Percentiles rank a stretch among this genome's conserved stretches.
These are phyloP conservation scores for Eleginops maclovinus DNA, from an alignment of 2,113 vertebrate genomes.

Conservation along the genomic window DNA sequence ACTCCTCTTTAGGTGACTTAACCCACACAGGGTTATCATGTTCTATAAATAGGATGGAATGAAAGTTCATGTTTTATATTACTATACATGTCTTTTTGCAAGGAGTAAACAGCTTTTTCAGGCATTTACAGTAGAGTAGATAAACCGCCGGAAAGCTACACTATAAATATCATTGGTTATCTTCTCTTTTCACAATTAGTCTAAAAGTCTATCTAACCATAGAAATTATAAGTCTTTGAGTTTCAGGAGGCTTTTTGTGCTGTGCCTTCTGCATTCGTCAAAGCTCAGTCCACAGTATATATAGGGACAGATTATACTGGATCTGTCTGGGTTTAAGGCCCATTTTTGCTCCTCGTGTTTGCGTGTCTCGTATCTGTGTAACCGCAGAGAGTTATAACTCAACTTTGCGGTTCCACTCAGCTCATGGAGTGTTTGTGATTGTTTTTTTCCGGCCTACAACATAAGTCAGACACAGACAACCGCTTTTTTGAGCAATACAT, in stretches of 20 bases:
- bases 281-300: neutral
- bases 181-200: slow-evolving; percentile 43
- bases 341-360: neutral
- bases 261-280: neutral
- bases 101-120: neutral
- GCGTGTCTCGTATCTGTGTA: neutral
- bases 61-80: neutral
- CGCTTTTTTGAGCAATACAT: neutral
- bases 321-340: neutral
- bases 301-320: neutral
- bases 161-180: neutral
- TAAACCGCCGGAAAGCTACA: neutral
- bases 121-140: neutral
- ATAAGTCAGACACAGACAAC: neutral
- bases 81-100: neutral
- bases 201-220: neutral
- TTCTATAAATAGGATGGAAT: neutral
- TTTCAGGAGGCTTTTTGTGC: slow-evolving; percentile 3
- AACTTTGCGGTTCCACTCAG: neutral
- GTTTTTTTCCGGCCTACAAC: neutral
- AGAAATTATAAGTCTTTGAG: slow-evolving; percentile 10
- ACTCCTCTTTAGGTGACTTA: neutral
- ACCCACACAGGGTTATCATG: neutral
- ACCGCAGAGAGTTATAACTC: neutral
- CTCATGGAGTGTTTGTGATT: neutral